Evolutionary conservation across 1,140 invertebrate species (phyloP), one percentile per base, ranked within the genome.

Genomic region (Saccostrea glomerata): DNA sequence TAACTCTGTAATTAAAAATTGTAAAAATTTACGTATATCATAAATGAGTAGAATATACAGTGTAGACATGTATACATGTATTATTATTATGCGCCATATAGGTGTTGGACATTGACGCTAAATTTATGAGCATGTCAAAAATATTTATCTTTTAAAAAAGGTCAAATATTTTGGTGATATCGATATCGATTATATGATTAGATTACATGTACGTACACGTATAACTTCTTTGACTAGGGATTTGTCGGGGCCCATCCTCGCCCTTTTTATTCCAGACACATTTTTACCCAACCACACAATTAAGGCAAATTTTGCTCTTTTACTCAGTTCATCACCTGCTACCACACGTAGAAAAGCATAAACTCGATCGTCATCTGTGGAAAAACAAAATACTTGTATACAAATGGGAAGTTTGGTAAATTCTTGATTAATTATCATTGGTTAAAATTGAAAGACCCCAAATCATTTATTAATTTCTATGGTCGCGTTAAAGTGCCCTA

Each of bases 181-280:
- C 2, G 9, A 7, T 47, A 6, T 47, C 5, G 47, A 47, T 47
- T 47, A 47, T 47, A 47, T 7, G 6, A 47, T 12, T 60, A 17
- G 7, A 60, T 60, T 0, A n/a, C 58, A 6, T 60, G 13, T 13
- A 96, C 96, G 96, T 93, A 97, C 97, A 86, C 96, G 96, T 88
- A 97, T 96, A 90, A 97, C 96, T 92, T 97, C 96, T 94, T 97
- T 97, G 87, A 97, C 97, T 85, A 97, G 95, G 20, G 96, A 96
- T 93, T 97, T 97, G 95, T 97, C 97, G 73, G 97, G 97, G 93
- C 97, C 97, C 96, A 97, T 97, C 94, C 97, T 97, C 90, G 97
- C 97, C 86, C 97, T 96, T 94, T 97, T 97, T 90, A 97, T 96
- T 82, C 97, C 96, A 40, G 96, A 96, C 87, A 97, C 97, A 88